phyloP scores from a whole-genome alignment of 2,113 vertebrate species.

The Archilochus colubris region DNA sequence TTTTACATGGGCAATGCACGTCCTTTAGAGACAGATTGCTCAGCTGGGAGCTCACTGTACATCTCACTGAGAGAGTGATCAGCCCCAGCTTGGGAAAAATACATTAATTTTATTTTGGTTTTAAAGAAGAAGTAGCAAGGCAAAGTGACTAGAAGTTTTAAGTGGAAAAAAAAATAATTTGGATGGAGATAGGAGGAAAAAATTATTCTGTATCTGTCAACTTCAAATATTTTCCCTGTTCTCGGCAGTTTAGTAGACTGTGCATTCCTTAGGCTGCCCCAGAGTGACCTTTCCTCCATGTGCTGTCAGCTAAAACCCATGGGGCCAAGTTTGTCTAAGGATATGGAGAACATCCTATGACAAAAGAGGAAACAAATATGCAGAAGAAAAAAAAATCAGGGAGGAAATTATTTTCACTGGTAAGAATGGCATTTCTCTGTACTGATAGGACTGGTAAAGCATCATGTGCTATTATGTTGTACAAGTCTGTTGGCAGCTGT shows the following conservation, averaged over 20 bases:
- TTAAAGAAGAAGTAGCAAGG: not conserved
- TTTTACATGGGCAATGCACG: not conserved
- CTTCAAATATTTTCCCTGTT: not conserved
- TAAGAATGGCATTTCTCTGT: not conserved
- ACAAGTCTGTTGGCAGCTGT: not conserved
- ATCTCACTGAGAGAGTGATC: not conserved
- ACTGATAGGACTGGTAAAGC: not conserved
- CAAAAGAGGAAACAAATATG: not conserved
- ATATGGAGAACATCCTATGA: not conserved
- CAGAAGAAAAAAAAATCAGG: not conserved
- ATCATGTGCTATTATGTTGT: not conserved
- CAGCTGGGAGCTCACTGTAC: not conserved
- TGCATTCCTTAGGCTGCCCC: rapidly evolving
- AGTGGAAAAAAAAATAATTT: not conserved
- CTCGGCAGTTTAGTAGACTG: not conserved
- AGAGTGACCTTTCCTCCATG: not conserved
- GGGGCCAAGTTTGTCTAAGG: not conserved
- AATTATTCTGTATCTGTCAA: not conserved
- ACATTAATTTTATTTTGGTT: not conserved
- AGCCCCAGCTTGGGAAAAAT: not conserved
- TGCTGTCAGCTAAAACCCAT: not conserved
- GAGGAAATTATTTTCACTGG: not conserved
- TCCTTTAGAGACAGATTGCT: not conserved
- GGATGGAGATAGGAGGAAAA: not conserved
- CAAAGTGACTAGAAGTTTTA: not conserved